Percentiles rank a stretch among this genome's conserved stretches.
Evolutionary conservation across 2,113 vertebrate genomes (phyloP).

Genomic region (Dipodomys stephensi): DNA sequence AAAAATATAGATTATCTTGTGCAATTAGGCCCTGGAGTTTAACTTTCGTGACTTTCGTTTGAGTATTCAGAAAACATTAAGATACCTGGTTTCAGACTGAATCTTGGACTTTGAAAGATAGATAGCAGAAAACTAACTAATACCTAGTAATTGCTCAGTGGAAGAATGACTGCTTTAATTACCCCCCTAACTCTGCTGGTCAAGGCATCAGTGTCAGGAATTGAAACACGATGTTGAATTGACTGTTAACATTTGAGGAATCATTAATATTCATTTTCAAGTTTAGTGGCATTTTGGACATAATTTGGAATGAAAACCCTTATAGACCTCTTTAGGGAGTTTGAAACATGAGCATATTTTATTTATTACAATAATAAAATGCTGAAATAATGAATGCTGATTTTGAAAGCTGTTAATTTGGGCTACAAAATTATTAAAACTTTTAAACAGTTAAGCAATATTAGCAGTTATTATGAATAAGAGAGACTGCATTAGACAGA

Average conservation of each 20-base stretch:
- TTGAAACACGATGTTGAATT: neutral
- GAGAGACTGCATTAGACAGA: constrained; percentile 77
- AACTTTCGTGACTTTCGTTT: neutral
- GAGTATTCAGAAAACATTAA: constrained; percentile 10
- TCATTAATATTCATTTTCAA: neutral
- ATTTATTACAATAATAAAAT: constrained; percentile 72
- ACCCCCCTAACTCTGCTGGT: neutral
- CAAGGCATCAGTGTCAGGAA: neutral
- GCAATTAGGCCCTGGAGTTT: neutral
- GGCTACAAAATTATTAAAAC: constrained; percentile 71
- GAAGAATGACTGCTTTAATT: neutral
- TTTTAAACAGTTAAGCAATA: constrained; percentile 79
- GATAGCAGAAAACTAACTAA: neutral
- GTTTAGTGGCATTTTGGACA: constrained; percentile 33
- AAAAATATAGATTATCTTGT: neutral
- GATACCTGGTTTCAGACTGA: neutral
- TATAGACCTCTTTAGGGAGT: constrained; percentile 26
- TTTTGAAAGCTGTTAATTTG: constrained; percentile 74
- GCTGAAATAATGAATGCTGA: constrained; percentile 73
- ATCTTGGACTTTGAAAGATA: neutral
- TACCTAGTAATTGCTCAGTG: neutral
- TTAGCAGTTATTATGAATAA: constrained; percentile 75
- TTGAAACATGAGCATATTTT: constrained; percentile 62
- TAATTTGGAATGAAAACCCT: constrained; percentile 38
- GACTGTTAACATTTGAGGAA: neutral